Base-by-base conservation (phyloP, 2,113 vertebrate genomes). In the Vombatus ursinus region DNA sequence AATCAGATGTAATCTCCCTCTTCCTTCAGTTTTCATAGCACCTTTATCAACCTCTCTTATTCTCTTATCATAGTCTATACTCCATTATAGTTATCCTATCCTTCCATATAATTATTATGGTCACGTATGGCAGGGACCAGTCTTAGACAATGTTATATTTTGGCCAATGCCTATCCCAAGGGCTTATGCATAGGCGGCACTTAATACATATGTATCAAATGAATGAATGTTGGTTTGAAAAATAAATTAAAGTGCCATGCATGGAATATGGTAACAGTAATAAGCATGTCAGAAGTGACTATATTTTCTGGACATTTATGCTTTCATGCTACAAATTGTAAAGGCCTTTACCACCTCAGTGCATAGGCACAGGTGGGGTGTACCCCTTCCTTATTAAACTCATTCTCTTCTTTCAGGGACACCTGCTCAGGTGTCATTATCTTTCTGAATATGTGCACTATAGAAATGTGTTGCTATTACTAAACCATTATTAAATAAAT, bases 131-230 rank as follows among this genome's bases (percentile, higher is more conserved):
- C 12, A 68, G 12, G 61, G 10, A 68, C 3, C 31, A 31, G 57
- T 61, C 57, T 2, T 28, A 31, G 31, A n/a, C 68, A 77, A 19
- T n/a, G 37, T n/a, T 68, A 68, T 68, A 6, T 19, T 37, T 77
- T 77, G 10, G 1, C 0, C 48, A 28, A 52, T 25, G 47, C 12
- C 68, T 68, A 26, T 0, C 37, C 25, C 52, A 3, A 44, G 8
- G 1, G 1, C 14, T 51, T 16, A 37, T 8, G 3, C 49, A 19
- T 22, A 51, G 10, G 9, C 26, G 47, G 24, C 0, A 3, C 28
- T 51, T 26, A 26, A 16, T 25, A 37, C 14, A 0, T 0, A 52
- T 52, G 0, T 1, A 26, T 90, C 7, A 19, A 11, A 1, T 8
- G 19, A 8, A 7, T 37, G 0, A 0, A 4, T 5, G 0, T 50